Base-by-base conservation (phyloP, 1,140 invertebrate genomes). In the Ips typographus region DNA sequence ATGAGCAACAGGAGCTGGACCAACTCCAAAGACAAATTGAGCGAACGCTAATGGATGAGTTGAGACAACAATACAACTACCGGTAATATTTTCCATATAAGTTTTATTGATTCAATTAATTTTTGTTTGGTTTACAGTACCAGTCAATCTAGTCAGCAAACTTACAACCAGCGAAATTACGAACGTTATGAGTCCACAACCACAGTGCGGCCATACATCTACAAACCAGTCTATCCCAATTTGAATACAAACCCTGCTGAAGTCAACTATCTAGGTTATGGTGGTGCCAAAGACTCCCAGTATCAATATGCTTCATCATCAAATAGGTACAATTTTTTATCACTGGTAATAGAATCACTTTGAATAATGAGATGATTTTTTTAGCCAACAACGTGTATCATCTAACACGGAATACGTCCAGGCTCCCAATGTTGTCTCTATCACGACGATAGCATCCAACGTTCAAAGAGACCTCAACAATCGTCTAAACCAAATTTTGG, bases 1-100 rank as follows among this genome's bases (percentile, higher is more conserved):
- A 80, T 49, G 66, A 79, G 4, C 74, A 73, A 43, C 75, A 76
- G 57, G 77, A 80, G 70, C 71, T 79, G 2, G 65, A 69, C n/a
- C 72, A 78, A 58, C 53, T 80, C 39, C 75, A 67, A 7, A 64
- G 66, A 41, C 74, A 77, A 61, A 57, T 80, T 38, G 76, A 79
- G 71, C 67, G 65, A 38, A 66, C 70, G 59, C 68, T 80, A 7
- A 41, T 79, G 36, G 53, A 73, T 55, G 1, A 55, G 1, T 37
- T 55, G 2, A 8, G 52, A 55, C 52, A 55, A 38, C 2, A 55
- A 38, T 55, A n/a, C 52, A 55, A 37, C 37, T 55, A 55, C 37
- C 5, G 36, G 44, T 49, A 49, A 49, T 8, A 6, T 1, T 6
- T 49, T 22, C 0, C 22, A 22, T 22, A 22, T 22, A 22, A 22